Conservation (phyloP, 2,797 vertebrate species). For the Cryptoblepharus egeriae region DNA sequence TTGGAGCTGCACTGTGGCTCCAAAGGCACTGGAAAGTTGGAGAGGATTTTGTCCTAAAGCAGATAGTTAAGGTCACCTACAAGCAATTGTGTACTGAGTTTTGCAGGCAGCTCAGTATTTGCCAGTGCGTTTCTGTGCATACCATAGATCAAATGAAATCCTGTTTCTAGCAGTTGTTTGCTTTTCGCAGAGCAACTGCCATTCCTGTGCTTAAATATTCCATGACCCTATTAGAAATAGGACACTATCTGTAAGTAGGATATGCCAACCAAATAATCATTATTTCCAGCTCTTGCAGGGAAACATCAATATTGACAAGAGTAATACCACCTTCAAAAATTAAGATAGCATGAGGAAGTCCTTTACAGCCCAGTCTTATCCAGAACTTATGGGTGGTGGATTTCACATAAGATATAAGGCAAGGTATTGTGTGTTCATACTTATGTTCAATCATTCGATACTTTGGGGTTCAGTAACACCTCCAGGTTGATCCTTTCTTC, state of each 20-base stretch:
- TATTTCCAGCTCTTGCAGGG: conserved; percentile 65
- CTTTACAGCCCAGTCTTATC: conserved; percentile 1
- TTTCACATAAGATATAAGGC: no score
- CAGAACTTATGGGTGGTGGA: no score
- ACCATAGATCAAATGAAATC: conserved; percentile 48
- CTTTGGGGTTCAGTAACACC: no score
- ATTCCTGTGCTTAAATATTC: conserved; percentile 55
- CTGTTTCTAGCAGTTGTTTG: conserved; percentile 50
- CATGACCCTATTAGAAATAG: conserved; percentile 65
- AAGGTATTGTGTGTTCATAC: no score
- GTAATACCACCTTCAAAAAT: conserved; percentile 67
- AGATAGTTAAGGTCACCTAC: conserved; percentile 30
- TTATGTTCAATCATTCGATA: no score
- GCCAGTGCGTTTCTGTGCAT: neutral
- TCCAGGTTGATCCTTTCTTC: no score
- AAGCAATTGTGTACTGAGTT: conserved; percentile 28
- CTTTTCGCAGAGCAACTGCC: conserved; percentile 53
- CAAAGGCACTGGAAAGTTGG: no score
- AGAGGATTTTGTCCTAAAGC: no score
- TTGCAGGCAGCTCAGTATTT: conserved; percentile 9
- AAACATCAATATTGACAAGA: conserved; percentile 65
- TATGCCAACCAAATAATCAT: conserved; percentile 69
- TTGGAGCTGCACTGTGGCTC: no score
- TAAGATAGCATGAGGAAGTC: conserved; percentile 61
- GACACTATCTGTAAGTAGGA: conserved; percentile 33